Base-by-base conservation (phyloP, 1,140 invertebrate genomes). In the Pogonus chalceus region DNA sequence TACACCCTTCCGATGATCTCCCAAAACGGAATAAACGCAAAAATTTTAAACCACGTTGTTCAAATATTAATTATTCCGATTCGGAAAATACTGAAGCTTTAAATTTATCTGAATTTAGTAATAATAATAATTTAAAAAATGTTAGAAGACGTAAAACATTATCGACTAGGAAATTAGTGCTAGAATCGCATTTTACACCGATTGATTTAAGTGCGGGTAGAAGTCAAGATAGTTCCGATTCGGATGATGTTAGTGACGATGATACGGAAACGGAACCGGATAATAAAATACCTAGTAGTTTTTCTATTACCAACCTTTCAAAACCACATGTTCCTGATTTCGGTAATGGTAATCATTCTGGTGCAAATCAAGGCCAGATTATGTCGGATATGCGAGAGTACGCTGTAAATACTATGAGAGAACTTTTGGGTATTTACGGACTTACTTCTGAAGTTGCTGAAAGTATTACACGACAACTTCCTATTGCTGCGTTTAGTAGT, bases 351-450 rank as follows among this genome's bases (percentile, higher is more conserved):
- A 20, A 54, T 35, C 9, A 23, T 39, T 23, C 53, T 18, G 48
- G 54, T 21, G 23, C 51, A 0, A 61, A 56, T 31, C 57, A 57
- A 35, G 59, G 62, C 23, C 62, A 65, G 46, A 57, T 63, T n/a
- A 58, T 51, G 37, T 43, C 37, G 18, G 68, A 70, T 35, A 69
- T 85, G 66, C 76, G 80, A 57, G 83, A 85, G 61, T 86, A 84
- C 66, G 83, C 84, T 2, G 81, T 85, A 70, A 82, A 79, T 51
- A 85, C 83, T 1, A 85, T 86, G 83, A 82, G 84, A 56, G 84
- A 86, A 66, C 67, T 87, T 24, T 68, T 87, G 16, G 80, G 81
- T 14, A 81, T 87, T 58, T 86, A 87, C 63, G 83, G 84, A 24
- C 67, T 83, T 47, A 77, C 78, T 20, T 78, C 78, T 1, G 78